phyloP scores from a whole-genome alignment of 2,888 invertebrate species.

The Allygus modestus region DNA sequence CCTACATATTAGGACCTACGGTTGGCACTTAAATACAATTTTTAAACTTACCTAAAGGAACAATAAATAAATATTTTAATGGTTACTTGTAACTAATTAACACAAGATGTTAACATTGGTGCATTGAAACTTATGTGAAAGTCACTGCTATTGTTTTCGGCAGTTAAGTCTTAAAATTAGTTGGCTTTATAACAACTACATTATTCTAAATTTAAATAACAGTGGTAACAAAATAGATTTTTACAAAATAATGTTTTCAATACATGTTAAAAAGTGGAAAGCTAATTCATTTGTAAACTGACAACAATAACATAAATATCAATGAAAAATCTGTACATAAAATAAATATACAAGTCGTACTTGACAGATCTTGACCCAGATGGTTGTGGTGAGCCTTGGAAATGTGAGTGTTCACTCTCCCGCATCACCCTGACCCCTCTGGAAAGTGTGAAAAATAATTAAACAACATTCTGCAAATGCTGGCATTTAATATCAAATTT shows the following conservation, averaged over 20 bases:
- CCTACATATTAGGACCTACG: neutral
- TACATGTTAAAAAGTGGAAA: constrained; percentile 4
- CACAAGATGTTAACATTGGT: too few species aligned
- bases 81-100: too few species aligned
- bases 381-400: neutral
- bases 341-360: neutral
- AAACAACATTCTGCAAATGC: too few species aligned
- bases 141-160: too few species aligned
- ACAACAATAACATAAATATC: neutral
- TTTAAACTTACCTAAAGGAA: too few species aligned
- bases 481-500: too few species aligned
- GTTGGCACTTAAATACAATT: neutral
- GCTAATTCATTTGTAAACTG: neutral
- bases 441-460: neutral
- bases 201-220: too few species aligned
- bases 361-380: neutral
- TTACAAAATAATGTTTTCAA: neutral
- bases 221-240: neutral
- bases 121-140: too few species aligned
- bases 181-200: too few species aligned
- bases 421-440: constrained; percentile 1
- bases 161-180: too few species aligned
- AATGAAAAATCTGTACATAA: constrained; percentile 17
- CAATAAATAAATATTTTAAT: too few species aligned
- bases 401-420: neutral